These are phyloP conservation scores for Argyresthia albistria DNA, from an alignment of 2,888 invertebrate genomes.

Conservation along the genomic window DNA sequence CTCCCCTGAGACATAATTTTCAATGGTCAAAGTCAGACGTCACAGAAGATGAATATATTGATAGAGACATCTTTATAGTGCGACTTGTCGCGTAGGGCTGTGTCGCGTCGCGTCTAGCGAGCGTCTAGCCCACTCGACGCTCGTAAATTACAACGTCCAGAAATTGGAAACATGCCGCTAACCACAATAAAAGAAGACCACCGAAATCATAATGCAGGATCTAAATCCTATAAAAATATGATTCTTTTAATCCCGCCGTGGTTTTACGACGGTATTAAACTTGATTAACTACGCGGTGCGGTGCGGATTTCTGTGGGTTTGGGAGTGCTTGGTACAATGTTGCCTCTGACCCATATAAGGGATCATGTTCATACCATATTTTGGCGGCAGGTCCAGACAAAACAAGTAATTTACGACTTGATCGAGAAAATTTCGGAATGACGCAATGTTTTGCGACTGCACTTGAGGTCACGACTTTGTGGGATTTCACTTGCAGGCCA, in stretches of 20 bases:
- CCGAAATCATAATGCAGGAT: slow-evolving; percentile 59
- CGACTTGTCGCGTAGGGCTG: not conserved
- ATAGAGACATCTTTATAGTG: not conserved
- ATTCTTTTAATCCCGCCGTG: slow-evolving; percentile 60
- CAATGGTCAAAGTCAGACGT: not conserved
- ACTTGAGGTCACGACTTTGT: no score
- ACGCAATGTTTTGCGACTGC: not conserved
- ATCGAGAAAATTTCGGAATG: not conserved
- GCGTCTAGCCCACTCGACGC: slow-evolving; percentile 41
- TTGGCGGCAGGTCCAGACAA: slow-evolving; percentile 55
- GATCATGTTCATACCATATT: slow-evolving; percentile 37
- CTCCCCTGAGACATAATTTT: not conserved
- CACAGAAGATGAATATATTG: not conserved
- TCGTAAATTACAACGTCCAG: slow-evolving; percentile 56
- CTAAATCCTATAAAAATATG: slow-evolving; percentile 69
- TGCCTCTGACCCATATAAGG: slow-evolving; percentile 54
- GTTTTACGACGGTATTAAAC: slow-evolving; percentile 64
- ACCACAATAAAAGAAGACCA: slow-evolving; percentile 43
- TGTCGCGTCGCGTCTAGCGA: slow-evolving; percentile 30
- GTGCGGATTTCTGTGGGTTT: slow-evolving; percentile 23
- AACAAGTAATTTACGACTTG: slow-evolving; percentile 29
- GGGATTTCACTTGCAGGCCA: no score
- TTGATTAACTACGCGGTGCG: slow-evolving; percentile 56
- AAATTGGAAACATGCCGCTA: slow-evolving; percentile 57
- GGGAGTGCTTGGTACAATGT: slow-evolving; percentile 48